These are phyloP conservation scores for Scomberomorus guttatus DNA, from an alignment of 2,797 vertebrate species.

Conservation along the genomic window DNA sequence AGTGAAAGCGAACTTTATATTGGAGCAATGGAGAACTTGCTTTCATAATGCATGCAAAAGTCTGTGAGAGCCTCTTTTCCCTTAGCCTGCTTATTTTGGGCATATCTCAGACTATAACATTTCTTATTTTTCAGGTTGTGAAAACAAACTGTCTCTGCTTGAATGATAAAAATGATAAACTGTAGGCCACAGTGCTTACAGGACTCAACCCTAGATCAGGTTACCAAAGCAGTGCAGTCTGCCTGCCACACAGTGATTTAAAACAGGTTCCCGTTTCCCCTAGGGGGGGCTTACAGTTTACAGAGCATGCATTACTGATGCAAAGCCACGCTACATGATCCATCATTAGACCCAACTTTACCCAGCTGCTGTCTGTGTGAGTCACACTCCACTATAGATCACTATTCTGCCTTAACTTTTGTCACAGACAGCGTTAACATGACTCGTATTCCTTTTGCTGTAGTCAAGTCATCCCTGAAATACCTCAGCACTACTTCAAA, in stretches of 20 bases:
- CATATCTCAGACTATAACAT: slow-evolving; percentile 36
- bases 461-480: slow-evolving; percentile 17
- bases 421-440: slow-evolving; percentile 13
- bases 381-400: slow-evolving; percentile 30
- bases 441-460: slow-evolving; percentile 15
- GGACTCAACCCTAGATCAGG: slow-evolving; percentile 52
- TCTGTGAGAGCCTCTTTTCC: slow-evolving; percentile 23
- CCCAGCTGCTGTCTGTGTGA: slow-evolving; percentile 47
- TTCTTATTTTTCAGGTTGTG: slow-evolving; percentile 52
- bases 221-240: slow-evolving; percentile 70
- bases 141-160: slow-evolving; percentile 59
- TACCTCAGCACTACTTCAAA: slow-evolving; percentile 20
- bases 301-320: slow-evolving; percentile 61
- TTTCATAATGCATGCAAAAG: slow-evolving; percentile 23
- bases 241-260: slow-evolving; percentile 64
- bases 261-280: slow-evolving; percentile 63
- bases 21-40: slow-evolving; percentile 21
- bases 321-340: slow-evolving; percentile 48
- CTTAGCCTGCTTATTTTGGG: slow-evolving; percentile 33
- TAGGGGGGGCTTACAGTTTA: slow-evolving; percentile 48
- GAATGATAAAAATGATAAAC: slow-evolving; percentile 67
- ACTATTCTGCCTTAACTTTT: slow-evolving; percentile 6
- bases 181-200: slow-evolving; percentile 29
- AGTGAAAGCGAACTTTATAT: slow-evolving; percentile 30
- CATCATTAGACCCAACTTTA: slow-evolving; percentile 50